Conservation (phyloP, 2,113 vertebrate species). For the Podarcis raffonei region DNA sequence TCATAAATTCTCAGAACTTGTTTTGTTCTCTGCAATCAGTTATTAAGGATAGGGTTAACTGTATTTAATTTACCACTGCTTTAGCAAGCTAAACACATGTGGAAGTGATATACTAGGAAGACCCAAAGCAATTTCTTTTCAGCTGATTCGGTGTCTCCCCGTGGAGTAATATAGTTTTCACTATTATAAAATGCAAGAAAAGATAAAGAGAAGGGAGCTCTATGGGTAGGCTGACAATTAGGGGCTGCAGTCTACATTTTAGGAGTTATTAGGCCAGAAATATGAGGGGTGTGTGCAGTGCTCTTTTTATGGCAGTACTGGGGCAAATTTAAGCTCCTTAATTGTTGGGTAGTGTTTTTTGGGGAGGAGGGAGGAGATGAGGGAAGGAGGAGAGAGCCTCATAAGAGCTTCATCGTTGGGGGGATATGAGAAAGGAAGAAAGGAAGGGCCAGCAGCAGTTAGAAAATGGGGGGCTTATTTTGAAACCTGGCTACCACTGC, state of each 20-base stretch:
- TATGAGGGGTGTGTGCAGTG: too few species aligned
- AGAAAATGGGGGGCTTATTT: too few species aligned
- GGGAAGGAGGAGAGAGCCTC: too few species aligned
- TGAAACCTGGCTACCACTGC: too few species aligned
- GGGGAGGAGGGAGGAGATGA: too few species aligned
- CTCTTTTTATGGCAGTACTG: too few species aligned
- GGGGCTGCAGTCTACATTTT: background rate
- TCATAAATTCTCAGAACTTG: background rate
- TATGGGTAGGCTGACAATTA: background rate
- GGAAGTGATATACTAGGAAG: background rate
- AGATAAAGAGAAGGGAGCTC: background rate
- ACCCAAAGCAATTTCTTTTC: background rate
- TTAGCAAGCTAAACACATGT: background rate
- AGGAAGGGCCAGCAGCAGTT: too few species aligned
- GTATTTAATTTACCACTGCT: background rate
- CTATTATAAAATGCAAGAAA: background rate
- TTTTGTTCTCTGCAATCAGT: background rate
- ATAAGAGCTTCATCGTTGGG: too few species aligned
- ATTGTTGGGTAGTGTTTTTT: too few species aligned
- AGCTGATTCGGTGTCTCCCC: background rate
- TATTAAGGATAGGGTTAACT: background rate
- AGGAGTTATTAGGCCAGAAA: too few species aligned
- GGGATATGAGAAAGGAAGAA: too few species aligned
- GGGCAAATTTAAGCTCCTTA: too few species aligned
- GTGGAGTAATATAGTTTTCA: background rate